A percentile compares a stretch with the other conserved stretches of the same genome.
Evolutionary conservation across 2,797 vertebrate genomes (phyloP).

Genomic region (Cuculus canorus): DNA sequence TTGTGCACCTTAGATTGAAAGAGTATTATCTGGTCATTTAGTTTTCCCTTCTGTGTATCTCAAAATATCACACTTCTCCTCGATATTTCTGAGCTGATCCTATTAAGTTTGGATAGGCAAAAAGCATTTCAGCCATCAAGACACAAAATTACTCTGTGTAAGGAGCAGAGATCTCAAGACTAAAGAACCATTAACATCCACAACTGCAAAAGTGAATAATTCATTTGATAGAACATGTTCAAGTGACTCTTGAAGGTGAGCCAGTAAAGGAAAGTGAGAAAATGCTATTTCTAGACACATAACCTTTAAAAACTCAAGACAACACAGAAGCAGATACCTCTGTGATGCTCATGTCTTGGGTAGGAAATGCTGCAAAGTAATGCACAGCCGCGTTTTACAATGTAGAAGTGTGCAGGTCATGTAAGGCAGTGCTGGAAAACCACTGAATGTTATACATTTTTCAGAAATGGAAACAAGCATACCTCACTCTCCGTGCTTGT

Average conservation of each 20-base stretch:
- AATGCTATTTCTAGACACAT: neutral
- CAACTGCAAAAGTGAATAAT: neutral
- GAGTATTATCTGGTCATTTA: neutral
- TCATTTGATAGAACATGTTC: neutral
- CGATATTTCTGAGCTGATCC: neutral
- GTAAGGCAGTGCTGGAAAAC: neutral
- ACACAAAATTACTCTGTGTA: neutral
- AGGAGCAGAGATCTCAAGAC: neutral
- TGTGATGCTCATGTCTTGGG: neutral
- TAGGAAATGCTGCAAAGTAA: neutral
- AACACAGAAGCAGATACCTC: neutral
- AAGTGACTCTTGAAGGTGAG: neutral
- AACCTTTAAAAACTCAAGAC: neutral
- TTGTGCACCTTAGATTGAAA: neutral
- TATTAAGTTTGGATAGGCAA: neutral
- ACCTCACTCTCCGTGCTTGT: neutral
- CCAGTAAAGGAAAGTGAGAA: neutral
- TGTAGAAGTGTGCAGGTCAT: too few species aligned
- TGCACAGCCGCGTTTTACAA: rapidly evolving
- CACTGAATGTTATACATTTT: neutral
- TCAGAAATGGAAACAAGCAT: neutral
- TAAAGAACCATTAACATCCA: neutral
- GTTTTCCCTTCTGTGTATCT: neutral
- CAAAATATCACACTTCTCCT: neutral
- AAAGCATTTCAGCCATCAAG: neutral